Conservation (phyloP, 2,113 vertebrate genomes). For the Meleagris gallopavo region DNA sequence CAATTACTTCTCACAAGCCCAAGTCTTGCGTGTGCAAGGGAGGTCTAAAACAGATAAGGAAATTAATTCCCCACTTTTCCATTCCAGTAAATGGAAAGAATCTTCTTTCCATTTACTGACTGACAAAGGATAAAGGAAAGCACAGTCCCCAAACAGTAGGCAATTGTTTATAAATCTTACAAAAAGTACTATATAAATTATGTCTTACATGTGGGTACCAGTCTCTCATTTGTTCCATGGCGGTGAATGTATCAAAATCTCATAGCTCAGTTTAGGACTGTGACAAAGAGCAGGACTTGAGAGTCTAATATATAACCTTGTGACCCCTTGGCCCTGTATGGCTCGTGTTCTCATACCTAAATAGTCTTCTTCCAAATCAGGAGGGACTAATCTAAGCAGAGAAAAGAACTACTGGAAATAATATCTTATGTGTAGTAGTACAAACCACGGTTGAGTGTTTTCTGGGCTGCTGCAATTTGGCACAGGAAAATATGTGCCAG, state of each 20-base stretch:
- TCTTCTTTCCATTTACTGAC: neutral
- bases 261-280: neutral
- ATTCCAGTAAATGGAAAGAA: too few relatives aligned
- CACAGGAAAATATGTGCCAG: neutral
- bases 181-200: neutral
- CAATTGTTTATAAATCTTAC: neutral
- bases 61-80: neutral
- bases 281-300: neutral
- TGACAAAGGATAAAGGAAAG: slow-evolving; percentile 8
- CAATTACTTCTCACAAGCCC: neutral
- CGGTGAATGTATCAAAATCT: neutral
- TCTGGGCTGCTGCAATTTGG: neutral
- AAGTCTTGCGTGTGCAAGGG: neutral
- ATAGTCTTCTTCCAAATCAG: neutral
- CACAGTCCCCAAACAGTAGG: neutral
- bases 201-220: neutral
- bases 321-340: neutral
- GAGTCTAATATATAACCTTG: neutral
- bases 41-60: neutral
- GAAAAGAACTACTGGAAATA: neutral
- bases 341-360: neutral
- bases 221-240: neutral
- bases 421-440: neutral
- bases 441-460: neutral
- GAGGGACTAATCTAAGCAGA: neutral